Evolutionary conservation across 2,797 vertebrate genomes (phyloP).

Genomic region (Acanthopagrus latus): DNA sequence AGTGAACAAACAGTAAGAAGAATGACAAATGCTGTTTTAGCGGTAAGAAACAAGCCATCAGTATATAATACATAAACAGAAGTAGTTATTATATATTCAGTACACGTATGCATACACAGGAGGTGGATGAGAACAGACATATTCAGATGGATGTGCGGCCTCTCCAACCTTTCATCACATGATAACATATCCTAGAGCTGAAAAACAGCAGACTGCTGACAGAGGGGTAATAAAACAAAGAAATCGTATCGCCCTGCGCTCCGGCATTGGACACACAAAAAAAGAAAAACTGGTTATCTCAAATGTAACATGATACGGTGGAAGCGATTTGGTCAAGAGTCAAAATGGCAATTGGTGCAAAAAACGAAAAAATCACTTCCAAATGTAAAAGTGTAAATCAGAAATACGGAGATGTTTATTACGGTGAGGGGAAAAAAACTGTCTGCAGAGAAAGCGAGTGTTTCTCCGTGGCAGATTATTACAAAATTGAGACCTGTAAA

Average conservation of each 20-base stretch:
- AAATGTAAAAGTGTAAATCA: neutral
- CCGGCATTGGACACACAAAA: conserved; percentile 12
- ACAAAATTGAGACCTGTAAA: neutral
- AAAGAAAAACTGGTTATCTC: conserved; percentile 22
- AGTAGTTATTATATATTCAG: neutral
- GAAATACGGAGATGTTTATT: neutral
- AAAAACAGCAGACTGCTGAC: conserved; percentile 35
- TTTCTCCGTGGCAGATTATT: neutral
- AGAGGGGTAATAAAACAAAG: conserved; percentile 42
- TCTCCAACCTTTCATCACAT: conserved; percentile 6
- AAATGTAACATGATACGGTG: conserved; percentile 7
- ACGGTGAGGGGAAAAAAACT: neutral
- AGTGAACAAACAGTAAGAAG: neutral
- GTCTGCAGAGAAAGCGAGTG: neutral
- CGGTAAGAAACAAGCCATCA: neutral
- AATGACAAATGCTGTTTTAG: neutral
- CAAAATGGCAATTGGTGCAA: neutral
- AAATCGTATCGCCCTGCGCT: conserved; percentile 39
- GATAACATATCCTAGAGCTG: conserved; percentile 30
- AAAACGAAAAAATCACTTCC: neutral
- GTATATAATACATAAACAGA: no score
- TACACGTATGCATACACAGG: neutral
- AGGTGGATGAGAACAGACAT: neutral
- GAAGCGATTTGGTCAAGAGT: conserved; percentile 3
- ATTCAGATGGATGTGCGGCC: neutral